phyloP scores from a whole-genome alignment of 2,113 vertebrate genomes.

The Natator depressus region DNA sequence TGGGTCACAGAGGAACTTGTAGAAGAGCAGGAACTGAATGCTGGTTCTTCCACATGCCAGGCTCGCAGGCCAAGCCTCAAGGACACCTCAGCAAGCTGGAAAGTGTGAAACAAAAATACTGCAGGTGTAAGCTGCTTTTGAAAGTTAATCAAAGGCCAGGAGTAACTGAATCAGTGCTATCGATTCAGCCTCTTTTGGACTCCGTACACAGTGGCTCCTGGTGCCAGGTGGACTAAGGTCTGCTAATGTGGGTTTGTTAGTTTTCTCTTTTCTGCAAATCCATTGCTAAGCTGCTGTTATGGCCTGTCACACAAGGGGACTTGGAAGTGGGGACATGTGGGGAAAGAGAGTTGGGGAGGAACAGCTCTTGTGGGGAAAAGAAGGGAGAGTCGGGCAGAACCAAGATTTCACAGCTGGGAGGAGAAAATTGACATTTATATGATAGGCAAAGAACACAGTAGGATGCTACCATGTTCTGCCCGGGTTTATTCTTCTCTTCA shows the following conservation, averaged over 20 bases:
- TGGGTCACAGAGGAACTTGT: not conserved
- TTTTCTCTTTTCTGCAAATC: not conserved
- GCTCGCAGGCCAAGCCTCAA: not conserved
- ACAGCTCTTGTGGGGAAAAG: not conserved
- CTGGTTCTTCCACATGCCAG: fast-evolving
- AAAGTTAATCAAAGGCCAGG: not conserved
- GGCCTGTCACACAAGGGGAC: not conserved
- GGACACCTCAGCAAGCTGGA: not conserved
- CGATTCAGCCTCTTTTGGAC: not conserved
- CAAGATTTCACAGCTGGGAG: not conserved
- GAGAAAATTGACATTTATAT: not conserved
- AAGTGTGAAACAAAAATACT: not conserved
- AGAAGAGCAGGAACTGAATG: not conserved
- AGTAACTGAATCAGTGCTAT: not conserved
- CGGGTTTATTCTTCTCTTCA: not conserved
- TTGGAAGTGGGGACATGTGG: not conserved
- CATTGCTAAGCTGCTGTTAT: not conserved
- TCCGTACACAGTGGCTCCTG: not conserved
- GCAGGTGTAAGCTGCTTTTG: not conserved
- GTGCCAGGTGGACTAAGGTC: not conserved
- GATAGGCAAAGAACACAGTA: fast-evolving
- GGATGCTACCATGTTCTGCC: not conserved
- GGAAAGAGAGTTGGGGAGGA: not conserved
- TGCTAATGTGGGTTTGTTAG: not conserved
- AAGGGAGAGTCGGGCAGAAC: fast-evolving